phyloP scores from a whole-genome alignment of 2,797 vertebrate genomes.

The Basileuterus tristriatus region DNA sequence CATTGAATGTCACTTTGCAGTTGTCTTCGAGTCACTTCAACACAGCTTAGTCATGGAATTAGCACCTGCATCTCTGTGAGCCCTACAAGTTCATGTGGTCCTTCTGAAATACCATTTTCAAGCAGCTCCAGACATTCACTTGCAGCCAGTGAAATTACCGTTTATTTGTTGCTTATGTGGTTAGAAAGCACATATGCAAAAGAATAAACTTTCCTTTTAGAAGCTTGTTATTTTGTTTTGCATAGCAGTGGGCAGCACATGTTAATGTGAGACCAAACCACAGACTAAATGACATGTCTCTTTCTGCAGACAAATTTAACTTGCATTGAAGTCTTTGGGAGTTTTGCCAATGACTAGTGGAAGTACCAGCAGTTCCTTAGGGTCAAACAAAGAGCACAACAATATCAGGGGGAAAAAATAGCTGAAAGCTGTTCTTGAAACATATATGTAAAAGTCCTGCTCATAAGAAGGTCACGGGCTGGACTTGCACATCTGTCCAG shows the following conservation, averaged over 20 bases:
- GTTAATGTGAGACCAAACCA: not conserved
- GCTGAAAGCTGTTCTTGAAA: not conserved
- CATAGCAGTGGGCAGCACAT: not conserved
- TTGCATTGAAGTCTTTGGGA: not conserved
- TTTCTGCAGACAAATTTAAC: constrained; percentile 9
- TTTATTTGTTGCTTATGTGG: not conserved
- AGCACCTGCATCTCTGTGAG: not conserved
- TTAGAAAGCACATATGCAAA: not conserved
- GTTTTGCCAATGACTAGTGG: not conserved
- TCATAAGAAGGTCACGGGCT: not conserved
- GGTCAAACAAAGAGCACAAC: not conserved
- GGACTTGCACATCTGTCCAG: not conserved
- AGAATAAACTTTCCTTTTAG: constrained; percentile 12
- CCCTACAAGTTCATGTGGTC: not conserved
- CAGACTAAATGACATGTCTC: constrained; percentile 8
- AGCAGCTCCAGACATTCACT: not conserved
- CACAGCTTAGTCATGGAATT: not conserved
- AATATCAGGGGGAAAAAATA: not conserved
- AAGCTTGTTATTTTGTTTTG: constrained; percentile 33
- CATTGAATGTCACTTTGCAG: not conserved
- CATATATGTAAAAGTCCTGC: not conserved
- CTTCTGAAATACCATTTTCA: not conserved
- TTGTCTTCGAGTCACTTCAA: not conserved
- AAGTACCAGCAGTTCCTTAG: not conserved
- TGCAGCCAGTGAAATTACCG: not conserved